These are phyloP conservation scores for Cacoxenus indagator DNA, from an alignment of 2,888 invertebrate species.

Conservation along the genomic window DNA sequence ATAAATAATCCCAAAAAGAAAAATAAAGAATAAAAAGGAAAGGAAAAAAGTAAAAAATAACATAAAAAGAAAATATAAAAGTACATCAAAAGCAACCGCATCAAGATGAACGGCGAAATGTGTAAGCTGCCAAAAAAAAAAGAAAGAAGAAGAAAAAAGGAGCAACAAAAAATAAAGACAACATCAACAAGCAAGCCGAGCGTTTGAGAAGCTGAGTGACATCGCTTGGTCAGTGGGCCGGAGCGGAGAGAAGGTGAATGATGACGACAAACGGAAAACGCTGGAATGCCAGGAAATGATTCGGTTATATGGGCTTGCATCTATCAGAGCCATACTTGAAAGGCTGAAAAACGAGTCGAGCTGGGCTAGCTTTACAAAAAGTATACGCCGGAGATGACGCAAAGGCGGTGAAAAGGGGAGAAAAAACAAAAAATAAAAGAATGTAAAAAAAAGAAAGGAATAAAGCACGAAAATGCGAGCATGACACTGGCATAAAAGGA, in stretches of 20 bases:
- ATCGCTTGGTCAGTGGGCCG: neutral
- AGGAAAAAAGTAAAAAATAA: constrained; percentile 28
- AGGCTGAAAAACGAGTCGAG: constrained; percentile 8
- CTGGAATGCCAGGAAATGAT: constrained; percentile 6
- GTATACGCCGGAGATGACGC: constrained; percentile 44
- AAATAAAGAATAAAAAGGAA: constrained; percentile 26
- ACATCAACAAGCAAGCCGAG: neutral
- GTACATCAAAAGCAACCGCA: too few species aligned
- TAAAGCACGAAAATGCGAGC: neutral
- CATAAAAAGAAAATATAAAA: constrained; percentile 37
- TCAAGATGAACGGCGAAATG: neutral
- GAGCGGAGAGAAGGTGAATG: neutral
- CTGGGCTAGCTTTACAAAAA: constrained; percentile 12
- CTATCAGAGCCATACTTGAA: neutral
- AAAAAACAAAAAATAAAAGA: constrained; percentile 3
- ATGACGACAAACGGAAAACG: neutral
- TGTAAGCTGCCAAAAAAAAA: neutral
- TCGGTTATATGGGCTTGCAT: neutral
- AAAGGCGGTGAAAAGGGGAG: constrained; percentile 11
- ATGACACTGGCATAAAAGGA: constrained; percentile 21
- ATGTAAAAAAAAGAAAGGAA: neutral
- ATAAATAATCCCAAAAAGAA: constrained; percentile 29
- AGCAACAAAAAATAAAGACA: neutral
- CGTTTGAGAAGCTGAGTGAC: neutral
- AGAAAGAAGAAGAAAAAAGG: neutral